A percentile compares a stretch with the other conserved stretches of the same genome.
Conservation (phyloP, 2,113 vertebrate species). For the Myanophis thanlyinensis region DNA sequence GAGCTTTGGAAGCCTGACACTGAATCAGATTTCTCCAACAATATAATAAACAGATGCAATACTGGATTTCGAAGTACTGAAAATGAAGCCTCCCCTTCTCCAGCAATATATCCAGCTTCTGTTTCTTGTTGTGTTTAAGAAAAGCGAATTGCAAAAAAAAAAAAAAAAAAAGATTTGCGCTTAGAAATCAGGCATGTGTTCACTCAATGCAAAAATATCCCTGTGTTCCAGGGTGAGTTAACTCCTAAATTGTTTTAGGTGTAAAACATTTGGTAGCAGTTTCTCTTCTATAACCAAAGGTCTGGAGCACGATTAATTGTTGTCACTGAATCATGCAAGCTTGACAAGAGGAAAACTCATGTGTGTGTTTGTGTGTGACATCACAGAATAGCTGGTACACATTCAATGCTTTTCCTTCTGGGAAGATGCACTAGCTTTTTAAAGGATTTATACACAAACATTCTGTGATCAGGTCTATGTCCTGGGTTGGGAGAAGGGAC, state of each 20-base stretch:
- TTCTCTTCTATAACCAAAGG: not conserved
- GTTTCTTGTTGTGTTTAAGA: constrained; percentile 1
- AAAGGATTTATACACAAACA: not conserved
- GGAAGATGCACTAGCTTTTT: not conserved
- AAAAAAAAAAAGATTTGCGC: not conserved
- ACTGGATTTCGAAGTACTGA: constrained; percentile 4
- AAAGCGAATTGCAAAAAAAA: not conserved
- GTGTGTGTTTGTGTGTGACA: not conserved
- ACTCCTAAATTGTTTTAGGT: not conserved
- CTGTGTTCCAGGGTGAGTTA: not conserved
- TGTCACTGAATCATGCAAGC: not conserved
- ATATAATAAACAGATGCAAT: not conserved
- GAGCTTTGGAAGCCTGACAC: constrained; percentile 12
- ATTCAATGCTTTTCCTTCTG: not conserved
- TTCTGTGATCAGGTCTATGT: not conserved
- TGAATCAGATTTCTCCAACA: constrained; percentile 36
- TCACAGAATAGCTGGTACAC: not conserved
- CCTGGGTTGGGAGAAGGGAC: not conserved
- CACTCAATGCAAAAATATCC: not conserved
- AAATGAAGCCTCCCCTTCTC: not conserved
- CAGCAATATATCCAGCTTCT: not conserved
- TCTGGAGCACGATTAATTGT: not conserved
- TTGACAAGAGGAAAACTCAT: not conserved
- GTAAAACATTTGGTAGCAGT: not conserved
- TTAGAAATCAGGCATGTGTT: no score